phyloP scores from a whole-genome alignment of 2,797 vertebrate species.

The Takifugu ocellatus region DNA sequence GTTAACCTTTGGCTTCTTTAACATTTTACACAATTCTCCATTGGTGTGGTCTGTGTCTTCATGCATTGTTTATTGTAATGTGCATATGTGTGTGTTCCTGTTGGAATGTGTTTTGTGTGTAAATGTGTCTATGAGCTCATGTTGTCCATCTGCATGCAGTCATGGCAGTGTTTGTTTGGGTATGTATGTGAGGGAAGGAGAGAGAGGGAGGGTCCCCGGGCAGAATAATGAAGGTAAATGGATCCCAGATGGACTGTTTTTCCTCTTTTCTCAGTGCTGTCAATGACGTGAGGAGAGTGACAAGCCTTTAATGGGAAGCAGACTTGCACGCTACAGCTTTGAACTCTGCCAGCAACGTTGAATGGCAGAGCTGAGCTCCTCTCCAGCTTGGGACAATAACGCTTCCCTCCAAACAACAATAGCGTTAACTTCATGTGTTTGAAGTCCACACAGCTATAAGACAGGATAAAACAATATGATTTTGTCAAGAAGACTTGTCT shows the following conservation, averaged over 20 bases:
- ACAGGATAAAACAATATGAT: constrained; percentile 44
- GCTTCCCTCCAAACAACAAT: constrained; percentile 37
- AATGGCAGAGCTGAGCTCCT: constrained; percentile 28
- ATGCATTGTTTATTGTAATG: constrained; percentile 2
- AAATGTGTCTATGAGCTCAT: constrained; percentile 58
- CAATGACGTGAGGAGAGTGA: constrained; percentile 82
- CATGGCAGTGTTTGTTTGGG: constrained; percentile 51
- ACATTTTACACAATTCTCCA: neutral
- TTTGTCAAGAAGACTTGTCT: constrained; percentile 30
- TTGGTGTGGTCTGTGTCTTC: constrained; percentile 3
- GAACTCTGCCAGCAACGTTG: constrained; percentile 59
- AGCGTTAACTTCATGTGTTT: constrained; percentile 47
- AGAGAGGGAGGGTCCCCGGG: constrained; percentile 52
- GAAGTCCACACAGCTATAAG: constrained; percentile 27
- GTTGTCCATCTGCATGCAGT: constrained; percentile 62
- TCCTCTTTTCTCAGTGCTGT: constrained; percentile 71
- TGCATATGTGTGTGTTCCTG: constrained; percentile 9
- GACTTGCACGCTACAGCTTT: constrained; percentile 68
- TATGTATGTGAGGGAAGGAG: constrained; percentile 23
- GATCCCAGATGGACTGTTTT: constrained; percentile 80
- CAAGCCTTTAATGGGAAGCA: constrained; percentile 82
- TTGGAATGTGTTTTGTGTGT: constrained; percentile 40
- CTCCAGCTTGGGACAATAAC: constrained; percentile 31
- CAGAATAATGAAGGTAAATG: constrained; percentile 83
- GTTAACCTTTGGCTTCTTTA: neutral